phyloP scores from a whole-genome alignment of 2,888 invertebrate species.

The Hemaris fuciformis region DNA sequence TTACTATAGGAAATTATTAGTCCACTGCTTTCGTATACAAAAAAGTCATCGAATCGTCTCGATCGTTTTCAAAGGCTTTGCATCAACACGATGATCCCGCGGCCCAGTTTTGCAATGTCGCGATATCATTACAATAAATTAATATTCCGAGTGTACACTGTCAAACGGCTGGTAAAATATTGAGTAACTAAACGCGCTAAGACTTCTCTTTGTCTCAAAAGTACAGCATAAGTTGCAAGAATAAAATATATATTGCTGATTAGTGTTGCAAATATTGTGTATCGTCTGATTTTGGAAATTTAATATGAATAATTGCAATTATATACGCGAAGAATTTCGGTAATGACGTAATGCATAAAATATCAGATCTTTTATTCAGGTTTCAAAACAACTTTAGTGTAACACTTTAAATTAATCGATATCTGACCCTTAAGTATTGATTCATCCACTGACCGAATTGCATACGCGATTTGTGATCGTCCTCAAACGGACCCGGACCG shows the following conservation, averaged over 20 bases:
- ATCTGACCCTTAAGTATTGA: not conserved
- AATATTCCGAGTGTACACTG: conserved; percentile 45
- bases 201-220: not conserved
- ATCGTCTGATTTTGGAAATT: too few species aligned
- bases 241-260: too few species aligned
- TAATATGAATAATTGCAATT: too few species aligned
- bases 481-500: conserved; percentile 57
- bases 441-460: not conserved
- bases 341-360: not conserved
- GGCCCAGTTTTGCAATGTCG: conserved; percentile 38
- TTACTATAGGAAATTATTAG: not conserved
- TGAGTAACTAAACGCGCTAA: conserved; percentile 41
- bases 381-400: not conserved
- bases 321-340: too few species aligned
- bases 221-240: too few species aligned
- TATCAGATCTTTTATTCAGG: not conserved
- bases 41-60: not conserved
- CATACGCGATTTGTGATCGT: conserved; percentile 34
- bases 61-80: not conserved
- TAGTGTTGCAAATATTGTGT: too few species aligned
- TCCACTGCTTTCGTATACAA: not conserved
- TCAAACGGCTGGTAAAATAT: conserved; percentile 51
- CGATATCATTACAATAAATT: conserved; percentile 36
- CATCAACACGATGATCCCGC: not conserved
- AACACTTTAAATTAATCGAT: not conserved